phyloP scores from a whole-genome alignment of 2,888 invertebrate genomes.

The Pristionchus exspectatus region DNA sequence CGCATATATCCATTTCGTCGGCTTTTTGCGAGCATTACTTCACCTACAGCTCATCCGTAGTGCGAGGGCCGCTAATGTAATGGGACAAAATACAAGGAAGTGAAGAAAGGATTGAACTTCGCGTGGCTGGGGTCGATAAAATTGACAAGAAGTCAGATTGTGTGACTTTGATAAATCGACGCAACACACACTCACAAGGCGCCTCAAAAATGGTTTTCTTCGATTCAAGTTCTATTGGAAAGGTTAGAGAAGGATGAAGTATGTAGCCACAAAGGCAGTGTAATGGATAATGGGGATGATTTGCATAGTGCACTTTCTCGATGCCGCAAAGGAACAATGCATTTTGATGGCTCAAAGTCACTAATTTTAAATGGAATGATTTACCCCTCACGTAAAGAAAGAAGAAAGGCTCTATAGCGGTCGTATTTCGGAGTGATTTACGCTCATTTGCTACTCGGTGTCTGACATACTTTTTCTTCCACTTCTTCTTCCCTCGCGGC shows the following conservation, averaged over 20 bases:
- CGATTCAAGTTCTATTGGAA: neutral
- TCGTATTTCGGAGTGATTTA: constrained; percentile 20
- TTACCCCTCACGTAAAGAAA: neutral
- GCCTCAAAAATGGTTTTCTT: neutral
- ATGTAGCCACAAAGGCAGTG: neutral
- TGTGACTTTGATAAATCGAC: too few relatives aligned
- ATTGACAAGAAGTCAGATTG: too few relatives aligned
- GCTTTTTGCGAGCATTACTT: constrained; percentile 7
- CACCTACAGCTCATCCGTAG: neutral
- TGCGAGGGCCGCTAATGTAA: neutral
- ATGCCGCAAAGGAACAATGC: neutral
- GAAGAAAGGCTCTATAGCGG: neutral
- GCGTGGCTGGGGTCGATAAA: neutral
- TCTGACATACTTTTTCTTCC: neutral
- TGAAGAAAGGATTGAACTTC: neutral
- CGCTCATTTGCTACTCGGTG: neutral
- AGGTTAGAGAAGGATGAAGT: neutral
- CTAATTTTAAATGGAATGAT: neutral
- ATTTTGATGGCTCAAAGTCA: neutral
- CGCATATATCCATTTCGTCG: constrained; percentile 40
- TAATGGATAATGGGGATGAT: neutral
- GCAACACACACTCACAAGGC: neutral
- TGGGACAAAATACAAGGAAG: neutral
- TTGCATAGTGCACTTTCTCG: neutral
- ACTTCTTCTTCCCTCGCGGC: neutral